These are phyloP conservation scores for Hirundo rustica DNA, from an alignment of 2,797 vertebrate genomes.

Conservation along the genomic window DNA sequence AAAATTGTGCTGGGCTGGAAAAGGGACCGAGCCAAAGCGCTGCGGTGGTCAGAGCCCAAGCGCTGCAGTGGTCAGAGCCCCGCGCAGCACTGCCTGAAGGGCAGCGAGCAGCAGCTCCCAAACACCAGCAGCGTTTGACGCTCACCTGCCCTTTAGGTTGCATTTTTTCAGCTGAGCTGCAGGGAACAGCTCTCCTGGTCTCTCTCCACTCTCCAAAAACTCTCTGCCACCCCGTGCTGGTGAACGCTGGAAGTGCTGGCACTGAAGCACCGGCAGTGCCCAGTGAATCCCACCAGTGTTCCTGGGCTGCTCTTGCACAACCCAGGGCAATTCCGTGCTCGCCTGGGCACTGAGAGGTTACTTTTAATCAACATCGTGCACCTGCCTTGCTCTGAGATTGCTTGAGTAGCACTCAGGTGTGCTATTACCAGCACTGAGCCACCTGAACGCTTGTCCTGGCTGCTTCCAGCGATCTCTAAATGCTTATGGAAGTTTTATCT, in stretches of 20 bases:
- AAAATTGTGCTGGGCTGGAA: not conserved
- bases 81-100: not conserved
- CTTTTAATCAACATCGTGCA: not conserved
- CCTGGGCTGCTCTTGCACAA: not conserved
- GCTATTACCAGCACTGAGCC: not conserved
- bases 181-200: not conserved
- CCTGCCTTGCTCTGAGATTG: not conserved
- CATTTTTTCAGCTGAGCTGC: not conserved
- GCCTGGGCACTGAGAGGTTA: not conserved
- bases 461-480: not conserved
- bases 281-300: accelerated
- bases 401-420: not conserved
- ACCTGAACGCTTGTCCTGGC: not conserved
- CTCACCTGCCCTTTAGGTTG: not conserved
- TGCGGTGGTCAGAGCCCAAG: not conserved
- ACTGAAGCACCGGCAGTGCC: not conserved
- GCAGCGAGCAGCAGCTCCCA: not conserved
- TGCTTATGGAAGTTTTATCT: not conserved
- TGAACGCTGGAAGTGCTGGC: not conserved
- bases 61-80: not conserved
- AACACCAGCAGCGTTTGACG: not conserved
- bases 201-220: not conserved
- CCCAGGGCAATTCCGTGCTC: not conserved
- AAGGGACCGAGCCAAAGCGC: not conserved
- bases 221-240: not conserved